A percentile compares a stretch with the other conserved stretches of the same genome.
Evolutionary conservation across 2,113 vertebrate genomes (phyloP).

Genomic region (Ictidomys tridecemlineatus): DNA sequence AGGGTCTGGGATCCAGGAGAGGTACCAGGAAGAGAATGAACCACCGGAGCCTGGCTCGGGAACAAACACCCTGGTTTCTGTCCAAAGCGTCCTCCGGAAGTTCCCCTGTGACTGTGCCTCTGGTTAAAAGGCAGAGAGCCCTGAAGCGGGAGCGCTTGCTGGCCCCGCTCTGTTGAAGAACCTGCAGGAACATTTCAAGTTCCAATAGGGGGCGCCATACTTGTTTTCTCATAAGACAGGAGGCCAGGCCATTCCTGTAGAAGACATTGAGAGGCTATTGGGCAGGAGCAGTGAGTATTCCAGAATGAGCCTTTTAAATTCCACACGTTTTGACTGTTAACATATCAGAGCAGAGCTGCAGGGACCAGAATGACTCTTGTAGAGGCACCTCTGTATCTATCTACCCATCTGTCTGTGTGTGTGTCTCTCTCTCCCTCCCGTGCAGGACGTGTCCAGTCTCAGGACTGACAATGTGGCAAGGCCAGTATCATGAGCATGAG

Average conservation of each 20-base stretch:
- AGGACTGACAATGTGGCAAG: constrained; percentile 49
- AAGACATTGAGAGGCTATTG: background rate
- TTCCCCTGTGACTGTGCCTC: background rate
- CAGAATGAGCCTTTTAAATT: background rate
- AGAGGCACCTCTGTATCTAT: background rate
- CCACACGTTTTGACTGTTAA: background rate
- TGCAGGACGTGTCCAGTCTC: background rate
- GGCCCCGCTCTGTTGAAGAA: background rate
- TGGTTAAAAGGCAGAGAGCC: background rate
- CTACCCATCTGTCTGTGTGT: background rate
- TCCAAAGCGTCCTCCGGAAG: background rate
- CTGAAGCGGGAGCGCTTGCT: background rate
- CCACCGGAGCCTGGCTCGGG: accelerated
- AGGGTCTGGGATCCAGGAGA: no score
- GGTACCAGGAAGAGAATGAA: no score
- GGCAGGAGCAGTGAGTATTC: background rate
- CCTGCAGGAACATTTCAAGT: background rate
- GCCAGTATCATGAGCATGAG: constrained; percentile 19
- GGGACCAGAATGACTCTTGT: background rate
- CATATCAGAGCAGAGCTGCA: background rate
- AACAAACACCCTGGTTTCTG: background rate
- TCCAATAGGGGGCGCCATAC: accelerated
- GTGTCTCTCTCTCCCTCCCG: background rate
- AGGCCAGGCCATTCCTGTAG: background rate
- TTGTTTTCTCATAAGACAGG: background rate